Conservation (phyloP, 2,888 invertebrate genomes). For the Tuta absoluta region DNA sequence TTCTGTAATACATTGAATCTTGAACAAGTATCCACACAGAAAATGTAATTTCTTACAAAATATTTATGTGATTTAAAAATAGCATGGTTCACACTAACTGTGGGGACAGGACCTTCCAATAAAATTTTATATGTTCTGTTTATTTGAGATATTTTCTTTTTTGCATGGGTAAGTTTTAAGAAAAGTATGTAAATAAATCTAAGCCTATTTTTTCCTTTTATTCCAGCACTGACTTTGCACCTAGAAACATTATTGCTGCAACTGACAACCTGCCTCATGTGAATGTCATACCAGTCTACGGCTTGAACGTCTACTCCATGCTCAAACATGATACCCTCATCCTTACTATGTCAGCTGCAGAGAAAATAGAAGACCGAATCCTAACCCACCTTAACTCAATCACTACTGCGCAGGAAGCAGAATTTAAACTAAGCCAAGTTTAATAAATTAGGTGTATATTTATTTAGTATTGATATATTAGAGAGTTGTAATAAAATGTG, state of each 20-base stretch:
- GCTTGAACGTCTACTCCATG: constrained; percentile 98
- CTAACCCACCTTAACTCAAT: constrained; percentile 85
- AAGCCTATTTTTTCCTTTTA: constrained; percentile 32
- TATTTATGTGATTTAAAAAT: too few species aligned
- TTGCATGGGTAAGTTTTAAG: too few species aligned
- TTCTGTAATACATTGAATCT: too few species aligned
- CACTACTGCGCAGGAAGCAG: constrained; percentile 66
- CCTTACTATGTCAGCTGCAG: constrained; percentile 90
- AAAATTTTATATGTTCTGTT: too few species aligned
- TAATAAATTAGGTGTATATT: constrained; percentile 42
- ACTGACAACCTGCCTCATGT: constrained; percentile 89
- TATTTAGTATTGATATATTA: neutral
- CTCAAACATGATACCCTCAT: constrained; percentile 97
- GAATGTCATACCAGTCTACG: constrained; percentile 97
- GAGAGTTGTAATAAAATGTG: neutral
- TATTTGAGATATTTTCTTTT: too few species aligned
- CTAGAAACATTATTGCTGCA: constrained; percentile 92
- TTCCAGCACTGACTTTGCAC: constrained; percentile 91
- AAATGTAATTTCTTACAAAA: too few species aligned
- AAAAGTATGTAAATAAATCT: neutral
- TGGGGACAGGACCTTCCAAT: too few species aligned
- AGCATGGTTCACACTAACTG: too few species aligned
- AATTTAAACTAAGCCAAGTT: constrained; percentile 84
- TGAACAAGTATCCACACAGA: too few species aligned
- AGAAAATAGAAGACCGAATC: constrained; percentile 90